Evolutionary conservation across 2,888 invertebrate genomes (phyloP).

Genomic region (Hyles lineata): DNA sequence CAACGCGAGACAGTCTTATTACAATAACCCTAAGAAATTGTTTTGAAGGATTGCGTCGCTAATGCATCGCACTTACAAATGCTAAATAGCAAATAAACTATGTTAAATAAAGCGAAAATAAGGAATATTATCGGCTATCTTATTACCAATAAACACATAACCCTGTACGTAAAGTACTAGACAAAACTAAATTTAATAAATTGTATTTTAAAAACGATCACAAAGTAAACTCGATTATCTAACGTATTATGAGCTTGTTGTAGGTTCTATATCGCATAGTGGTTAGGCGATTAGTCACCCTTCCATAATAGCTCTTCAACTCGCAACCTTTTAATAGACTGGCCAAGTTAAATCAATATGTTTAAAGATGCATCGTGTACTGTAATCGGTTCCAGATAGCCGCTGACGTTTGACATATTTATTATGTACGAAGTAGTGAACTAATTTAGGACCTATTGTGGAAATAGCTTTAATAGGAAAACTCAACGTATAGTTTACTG

Average conservation of each 20-base stretch:
- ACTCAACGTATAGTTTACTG: no score
- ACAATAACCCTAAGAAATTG: not conserved
- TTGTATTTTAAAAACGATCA: not conserved
- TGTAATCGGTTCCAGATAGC: not conserved
- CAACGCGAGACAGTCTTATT: not conserved
- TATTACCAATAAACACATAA: no score
- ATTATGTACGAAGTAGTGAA: not conserved
- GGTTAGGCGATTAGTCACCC: slow-evolving; percentile 7
- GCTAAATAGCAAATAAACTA: no score
- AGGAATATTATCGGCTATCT: no score
- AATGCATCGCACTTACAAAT: no score
- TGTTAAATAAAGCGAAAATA: no score
- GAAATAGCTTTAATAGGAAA: no score
- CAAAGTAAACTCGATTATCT: not conserved
- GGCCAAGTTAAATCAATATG: slow-evolving; percentile 18
- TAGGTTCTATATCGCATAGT: not conserved
- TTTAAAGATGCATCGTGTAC: not conserved
- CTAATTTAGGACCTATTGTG: no score
- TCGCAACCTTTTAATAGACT: slow-evolving; percentile 19
- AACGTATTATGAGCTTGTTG: not conserved
- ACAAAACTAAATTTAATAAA: not conserved
- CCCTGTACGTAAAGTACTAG: no score
- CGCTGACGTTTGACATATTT: not conserved
- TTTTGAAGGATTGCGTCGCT: not conserved
- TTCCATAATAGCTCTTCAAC: not conserved